Base-by-base conservation (phyloP, 2,888 invertebrate genomes). In the Apantesis nais region DNA sequence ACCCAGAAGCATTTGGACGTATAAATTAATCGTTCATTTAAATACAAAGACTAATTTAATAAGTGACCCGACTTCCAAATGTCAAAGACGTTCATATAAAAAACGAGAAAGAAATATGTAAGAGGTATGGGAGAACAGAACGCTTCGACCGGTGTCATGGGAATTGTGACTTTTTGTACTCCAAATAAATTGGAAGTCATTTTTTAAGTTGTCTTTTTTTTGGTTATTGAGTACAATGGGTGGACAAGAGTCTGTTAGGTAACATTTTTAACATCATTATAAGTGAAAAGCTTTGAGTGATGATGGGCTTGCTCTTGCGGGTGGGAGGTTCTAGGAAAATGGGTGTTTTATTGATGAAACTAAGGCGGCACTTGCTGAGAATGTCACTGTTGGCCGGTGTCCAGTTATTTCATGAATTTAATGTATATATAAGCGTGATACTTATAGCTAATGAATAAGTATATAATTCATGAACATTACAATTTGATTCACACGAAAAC, bases 1-100 rank as follows among this genome's bases (percentile, higher is more conserved):
- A 66, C 66, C 77, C 88, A 86, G 88, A 83, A 89, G 87, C 87
- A 81, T 84, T 85, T 86, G 83, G 82, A 84, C 81, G 82, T 80
- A 85, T 85, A 92, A 91, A 94, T 93, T 93, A 93, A 93, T 93
- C 91, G 92, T 92, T 88, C 88, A 93, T 94, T 94, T 93, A 93
- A 94, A 94, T 94, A 95, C 93, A 94, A 95, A 94, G 92, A 91
- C 93, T 94, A 94, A 94, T 94, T 94, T 94, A 95, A 94, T 94
- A 94, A 94, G 93, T 93, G 93, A 91, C 90, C 92, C 90, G 88
- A 89, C 92, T 92, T 83, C 89, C 84, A 90, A 93, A 95, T 93
- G 94, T 95, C 94, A 93, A 93, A 93, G 90, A 87, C 85, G 83
- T 91, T 89, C 87, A 90, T 90, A 90, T 89, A 92, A 93, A 92